Base-by-base conservation (phyloP, 2,888 invertebrate species). In the Caenorhabditis sp. region DNA sequence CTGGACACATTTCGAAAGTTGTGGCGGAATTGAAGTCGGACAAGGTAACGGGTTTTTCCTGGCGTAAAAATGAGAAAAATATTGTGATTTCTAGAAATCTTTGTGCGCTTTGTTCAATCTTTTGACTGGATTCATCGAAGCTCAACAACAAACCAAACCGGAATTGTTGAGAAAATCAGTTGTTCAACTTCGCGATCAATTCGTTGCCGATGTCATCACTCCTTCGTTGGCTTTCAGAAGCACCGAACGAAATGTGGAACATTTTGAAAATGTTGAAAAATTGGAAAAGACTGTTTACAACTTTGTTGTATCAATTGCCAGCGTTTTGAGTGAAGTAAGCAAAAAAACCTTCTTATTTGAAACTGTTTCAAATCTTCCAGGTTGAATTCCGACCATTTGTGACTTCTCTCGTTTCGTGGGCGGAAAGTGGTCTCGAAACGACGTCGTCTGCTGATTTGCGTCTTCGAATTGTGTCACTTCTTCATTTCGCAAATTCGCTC, bases 401-500 rank as follows among this genome's bases (percentile, higher is more conserved):
- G 57, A 66, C 72, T n/a, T 65, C 67, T 14, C 55, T 84, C 10
- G 76, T 85, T 50, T 53, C 74, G 21, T 82, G 83, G 83, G 80
- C 81, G 3, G 76, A 77, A 12, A 66, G 71, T 14, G 83, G 75
- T 12, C 64, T 84, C 24, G 57, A 68, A n/a, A 10, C 57, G 10
- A 59, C 58, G 19, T 68, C 72, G 5, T 53, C 61, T 24, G 24
- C 62, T 4, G n/a, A 64, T 1, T 17, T 63, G 8, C 71, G 79
- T 62, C 62, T 82, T 14, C 73, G 79, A 24, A 66, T 85, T 10
- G 61, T 81, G 19, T 73, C 82, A 10, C 66, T 83, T 10, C 82
- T 83, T 68, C 75, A 79, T 69, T 81, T 85, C 55, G 81, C 81
- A 17, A 85, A 84, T 65, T 53, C 66, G 17, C 81, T 85, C 59